Evolutionary conservation across 2,888 invertebrate species (phyloP).

Genomic region (Steromphala cineraria): DNA sequence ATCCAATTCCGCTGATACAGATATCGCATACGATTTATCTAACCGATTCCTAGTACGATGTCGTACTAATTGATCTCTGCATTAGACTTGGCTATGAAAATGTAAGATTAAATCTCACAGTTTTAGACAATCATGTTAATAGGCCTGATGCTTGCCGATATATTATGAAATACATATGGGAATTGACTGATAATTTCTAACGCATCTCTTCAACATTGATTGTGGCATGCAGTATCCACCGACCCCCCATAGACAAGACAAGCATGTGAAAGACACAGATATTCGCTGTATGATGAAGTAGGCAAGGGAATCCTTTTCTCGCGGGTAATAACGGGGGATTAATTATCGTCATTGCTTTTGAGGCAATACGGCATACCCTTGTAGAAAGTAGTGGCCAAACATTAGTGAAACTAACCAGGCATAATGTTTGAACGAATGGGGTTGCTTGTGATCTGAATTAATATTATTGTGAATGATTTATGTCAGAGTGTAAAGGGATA

Average conservation of each 20-base stretch:
- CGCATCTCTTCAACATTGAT: constrained; percentile 1
- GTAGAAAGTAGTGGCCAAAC: neutral
- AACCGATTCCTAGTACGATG: too few species aligned
- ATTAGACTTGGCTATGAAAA: too few species aligned
- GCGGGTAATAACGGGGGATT: constrained; percentile 5
- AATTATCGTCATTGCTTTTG: constrained; percentile 6
- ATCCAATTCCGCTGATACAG: too few species aligned
- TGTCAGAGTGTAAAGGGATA: neutral
- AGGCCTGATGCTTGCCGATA: neutral
- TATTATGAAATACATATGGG: constrained; percentile 10
- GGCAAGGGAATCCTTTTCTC: neutral
- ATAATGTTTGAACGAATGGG: neutral
- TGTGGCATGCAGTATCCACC: neutral
- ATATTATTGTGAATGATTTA: neutral
- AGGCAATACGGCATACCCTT: neutral
- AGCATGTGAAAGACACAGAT: constrained; percentile 20
- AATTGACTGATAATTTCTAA: constrained; percentile 1
- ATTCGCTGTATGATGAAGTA: neutral
- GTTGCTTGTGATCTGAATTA: neutral
- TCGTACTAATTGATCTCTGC: too few species aligned
- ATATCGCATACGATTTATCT: too few species aligned
- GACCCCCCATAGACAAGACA: neutral
- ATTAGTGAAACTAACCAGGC: neutral
- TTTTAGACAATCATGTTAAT: constrained; percentile 16
- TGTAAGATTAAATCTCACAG: neutral